Evolutionary conservation across 2,797 vertebrate genomes (phyloP).

Genomic region (Salmo trutta): DNA sequence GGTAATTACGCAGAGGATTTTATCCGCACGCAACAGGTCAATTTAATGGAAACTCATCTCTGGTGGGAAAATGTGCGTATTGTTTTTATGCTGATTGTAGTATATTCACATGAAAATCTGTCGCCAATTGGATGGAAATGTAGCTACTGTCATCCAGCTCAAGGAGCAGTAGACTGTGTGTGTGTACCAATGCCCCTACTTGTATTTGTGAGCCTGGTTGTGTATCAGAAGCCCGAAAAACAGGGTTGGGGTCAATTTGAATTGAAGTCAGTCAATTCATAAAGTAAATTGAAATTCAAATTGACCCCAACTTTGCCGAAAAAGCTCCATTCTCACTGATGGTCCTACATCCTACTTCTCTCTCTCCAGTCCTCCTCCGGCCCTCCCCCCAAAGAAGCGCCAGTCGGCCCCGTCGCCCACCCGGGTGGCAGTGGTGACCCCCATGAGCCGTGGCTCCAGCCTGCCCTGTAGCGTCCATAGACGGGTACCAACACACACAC

Average conservation of each 20-base stretch:
- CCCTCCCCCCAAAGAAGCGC: constrained; percentile 93
- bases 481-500: constrained; percentile 62
- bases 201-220: constrained; percentile 9
- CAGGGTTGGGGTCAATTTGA: too few species aligned
- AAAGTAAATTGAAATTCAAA: too few species aligned
- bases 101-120: too few species aligned
- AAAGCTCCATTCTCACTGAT: background rate
- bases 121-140: too few species aligned
- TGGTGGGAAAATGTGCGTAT: too few species aligned
- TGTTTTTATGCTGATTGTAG: too few species aligned
- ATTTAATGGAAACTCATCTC: too few species aligned
- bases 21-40: too few species aligned
- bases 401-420: constrained; percentile 95
- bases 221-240: too few species aligned
- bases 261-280: too few species aligned
- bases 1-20: too few species aligned
- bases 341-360: background rate
- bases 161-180: background rate
- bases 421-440: constrained; percentile 92
- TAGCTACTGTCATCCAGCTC: background rate
- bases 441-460: constrained; percentile 95
- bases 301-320: too few species aligned
- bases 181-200: background rate
- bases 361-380: constrained; percentile 83
- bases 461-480: constrained; percentile 89